Evolutionary conservation across 2,113 vertebrate genomes (phyloP).

Genomic region (Galeopterus variegatus): DNA sequence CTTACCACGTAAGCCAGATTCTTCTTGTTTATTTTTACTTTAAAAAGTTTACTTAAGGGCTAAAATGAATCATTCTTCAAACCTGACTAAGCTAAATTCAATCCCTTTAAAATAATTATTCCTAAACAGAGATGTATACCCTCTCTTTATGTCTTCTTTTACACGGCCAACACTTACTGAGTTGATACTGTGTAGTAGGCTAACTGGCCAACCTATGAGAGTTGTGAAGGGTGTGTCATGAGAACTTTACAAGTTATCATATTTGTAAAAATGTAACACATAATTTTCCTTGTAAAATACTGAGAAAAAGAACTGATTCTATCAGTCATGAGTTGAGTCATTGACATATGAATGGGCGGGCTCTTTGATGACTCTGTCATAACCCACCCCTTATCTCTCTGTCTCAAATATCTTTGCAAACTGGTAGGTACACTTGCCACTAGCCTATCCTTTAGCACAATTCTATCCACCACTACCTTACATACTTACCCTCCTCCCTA

Average conservation of each 20-base stretch:
- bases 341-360: constrained; percentile 6
- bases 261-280: constrained; percentile 6
- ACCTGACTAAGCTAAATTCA: neutral
- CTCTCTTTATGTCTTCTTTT: constrained; percentile 25
- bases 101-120: constrained; percentile 57
- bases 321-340: neutral
- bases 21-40: constrained; percentile 45
- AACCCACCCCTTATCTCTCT: neutral
- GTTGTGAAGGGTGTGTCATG: constrained; percentile 25
- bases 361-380: neutral
- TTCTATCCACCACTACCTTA: neutral
- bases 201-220: neutral
- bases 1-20: constrained; percentile 16
- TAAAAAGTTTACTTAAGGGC: constrained; percentile 13
- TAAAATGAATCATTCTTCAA: constrained; percentile 62
- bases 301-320: constrained; percentile 45
- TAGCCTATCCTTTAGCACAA: neutral
- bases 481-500: neutral
- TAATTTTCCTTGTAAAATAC: neutral
- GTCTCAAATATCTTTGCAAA: constrained; percentile 47
- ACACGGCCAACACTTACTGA: neutral
- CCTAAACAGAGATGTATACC: neutral
- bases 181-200: neutral
- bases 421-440: neutral
- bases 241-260: constrained; percentile 27